Percentiles rank a stretch among this genome's conserved stretches.
Evolutionary conservation across 2,113 vertebrate species (phyloP).

Genomic region (Panthera leo): DNA sequence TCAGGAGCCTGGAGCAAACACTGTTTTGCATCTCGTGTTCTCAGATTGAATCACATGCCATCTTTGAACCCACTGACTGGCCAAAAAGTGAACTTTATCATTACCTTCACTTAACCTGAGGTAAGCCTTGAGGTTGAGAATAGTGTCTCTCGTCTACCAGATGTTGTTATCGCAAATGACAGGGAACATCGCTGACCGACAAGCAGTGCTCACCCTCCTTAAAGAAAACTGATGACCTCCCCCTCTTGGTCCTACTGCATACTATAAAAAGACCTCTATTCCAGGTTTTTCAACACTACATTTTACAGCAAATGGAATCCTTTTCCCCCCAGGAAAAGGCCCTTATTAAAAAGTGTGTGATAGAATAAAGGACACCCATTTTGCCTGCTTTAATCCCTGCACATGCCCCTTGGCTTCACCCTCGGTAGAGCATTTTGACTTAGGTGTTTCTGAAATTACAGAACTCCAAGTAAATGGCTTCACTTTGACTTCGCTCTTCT

Average conservation of each 20-base stretch:
- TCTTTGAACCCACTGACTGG: constrained; percentile 25
- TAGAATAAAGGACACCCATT: constrained; percentile 48
- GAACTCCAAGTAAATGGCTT: not conserved
- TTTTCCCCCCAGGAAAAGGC: not conserved
- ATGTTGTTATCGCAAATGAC: not conserved
- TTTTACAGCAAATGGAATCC: constrained; percentile 9
- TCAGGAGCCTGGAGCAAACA: not conserved
- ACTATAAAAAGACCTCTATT: not conserved
- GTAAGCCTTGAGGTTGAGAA: not conserved
- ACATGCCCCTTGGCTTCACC: not conserved
- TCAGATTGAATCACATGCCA: not conserved
- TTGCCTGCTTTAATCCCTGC: constrained; percentile 18
- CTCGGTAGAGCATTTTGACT: not conserved
- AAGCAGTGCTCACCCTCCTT: not conserved
- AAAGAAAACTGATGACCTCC: not conserved
- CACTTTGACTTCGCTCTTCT: not conserved
- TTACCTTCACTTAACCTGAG: not conserved
- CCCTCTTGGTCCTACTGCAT: not conserved
- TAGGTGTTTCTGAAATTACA: not conserved
- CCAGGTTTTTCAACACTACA: not conserved
- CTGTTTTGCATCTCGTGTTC: not conserved
- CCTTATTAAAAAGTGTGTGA: constrained; percentile 42
- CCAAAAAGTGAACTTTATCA: not conserved
- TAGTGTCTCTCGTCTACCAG: not conserved
- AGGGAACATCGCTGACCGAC: not conserved